phyloP scores from a whole-genome alignment of 2,113 vertebrate genomes.

The Caretta caretta region DNA sequence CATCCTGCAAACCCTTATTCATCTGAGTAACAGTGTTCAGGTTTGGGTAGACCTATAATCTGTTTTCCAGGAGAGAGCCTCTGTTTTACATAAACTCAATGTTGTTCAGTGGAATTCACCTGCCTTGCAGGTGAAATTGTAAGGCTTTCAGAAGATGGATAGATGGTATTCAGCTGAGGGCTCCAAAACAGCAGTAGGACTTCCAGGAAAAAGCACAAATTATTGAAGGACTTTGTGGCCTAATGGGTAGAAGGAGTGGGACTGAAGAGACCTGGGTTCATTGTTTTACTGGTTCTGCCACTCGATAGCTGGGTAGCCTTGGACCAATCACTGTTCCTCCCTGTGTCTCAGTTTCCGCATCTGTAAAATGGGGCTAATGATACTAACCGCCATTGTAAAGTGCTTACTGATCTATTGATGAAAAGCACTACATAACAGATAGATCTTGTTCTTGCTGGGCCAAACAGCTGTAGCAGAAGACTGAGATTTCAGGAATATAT shows the following conservation, averaged over 20 bases:
- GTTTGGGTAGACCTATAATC: not conserved
- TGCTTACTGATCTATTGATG: not conserved
- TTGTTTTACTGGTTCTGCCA: not conserved
- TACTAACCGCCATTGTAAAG: fast-evolving
- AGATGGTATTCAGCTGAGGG: not conserved
- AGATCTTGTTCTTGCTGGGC: not conserved
- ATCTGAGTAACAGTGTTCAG: not conserved
- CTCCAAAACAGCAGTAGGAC: not conserved
- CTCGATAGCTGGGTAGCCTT: not conserved
- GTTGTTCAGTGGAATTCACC: fast-evolving
- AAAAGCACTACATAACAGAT: not conserved
- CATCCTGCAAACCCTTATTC: not conserved
- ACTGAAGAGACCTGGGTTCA: not conserved
- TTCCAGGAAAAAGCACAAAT: not conserved
- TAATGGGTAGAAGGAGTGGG: not conserved
- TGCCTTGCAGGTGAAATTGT: not conserved
- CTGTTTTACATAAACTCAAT: not conserved
- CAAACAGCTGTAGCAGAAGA: not conserved
- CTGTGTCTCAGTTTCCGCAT: fast-evolving
- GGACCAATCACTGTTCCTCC: not conserved
- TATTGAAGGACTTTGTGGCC: not conserved
- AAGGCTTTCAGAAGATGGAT: not conserved
- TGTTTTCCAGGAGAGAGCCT: fast-evolving
- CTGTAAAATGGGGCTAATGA: not conserved
- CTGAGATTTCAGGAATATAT: not conserved